A percentile compares a stretch with the other conserved stretches of the same genome.
phyloP scores from a whole-genome alignment of 2,888 invertebrate species.

The Agrochola lychnidis region DNA sequence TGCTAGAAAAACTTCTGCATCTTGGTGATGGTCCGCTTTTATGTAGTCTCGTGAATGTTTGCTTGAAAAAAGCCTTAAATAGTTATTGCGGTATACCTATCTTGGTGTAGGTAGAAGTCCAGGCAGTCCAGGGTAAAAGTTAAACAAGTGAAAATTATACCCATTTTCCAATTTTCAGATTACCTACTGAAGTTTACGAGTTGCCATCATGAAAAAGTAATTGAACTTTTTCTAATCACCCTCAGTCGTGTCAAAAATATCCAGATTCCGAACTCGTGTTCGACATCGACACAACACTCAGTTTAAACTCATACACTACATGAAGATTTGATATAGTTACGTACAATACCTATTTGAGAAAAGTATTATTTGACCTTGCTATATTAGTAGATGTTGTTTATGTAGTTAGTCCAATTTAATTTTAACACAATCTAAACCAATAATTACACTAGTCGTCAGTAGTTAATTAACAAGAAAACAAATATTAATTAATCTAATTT shows the following conservation, averaged over 20 bases:
- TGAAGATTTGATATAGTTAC: conserved; percentile 34
- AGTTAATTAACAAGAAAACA: conserved; percentile 38
- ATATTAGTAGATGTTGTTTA: conserved; percentile 26
- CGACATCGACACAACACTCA: conserved; percentile 45
- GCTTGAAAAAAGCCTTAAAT: conserved; percentile 26
- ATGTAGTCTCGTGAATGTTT: conserved; percentile 56
- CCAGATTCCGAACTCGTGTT: conserved; percentile 37
- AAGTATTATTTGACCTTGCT: conserved; percentile 38
- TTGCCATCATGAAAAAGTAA: conserved; percentile 42
- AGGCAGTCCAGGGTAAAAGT: not conserved
- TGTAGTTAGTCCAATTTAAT: conserved; percentile 54
- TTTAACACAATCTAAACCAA: conserved; percentile 43
- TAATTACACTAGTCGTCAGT: conserved; percentile 7
- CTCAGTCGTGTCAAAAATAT: conserved; percentile 30
- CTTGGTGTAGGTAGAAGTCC: not conserved
- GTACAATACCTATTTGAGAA: conserved; percentile 30
- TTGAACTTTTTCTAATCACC: conserved; percentile 23
- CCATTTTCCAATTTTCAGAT: conserved; percentile 62
- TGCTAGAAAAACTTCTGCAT: conserved; percentile 44
- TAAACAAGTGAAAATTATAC: conserved; percentile 28
- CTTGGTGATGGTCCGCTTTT: conserved; percentile 49
- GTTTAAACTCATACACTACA: conserved; percentile 30
- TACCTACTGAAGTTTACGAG: conserved; percentile 36
- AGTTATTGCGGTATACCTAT: not conserved
- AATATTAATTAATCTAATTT: conserved; percentile 56